Base-by-base conservation (phyloP, 1,140 invertebrate genomes). In the Hylaeus anthracinus region DNA sequence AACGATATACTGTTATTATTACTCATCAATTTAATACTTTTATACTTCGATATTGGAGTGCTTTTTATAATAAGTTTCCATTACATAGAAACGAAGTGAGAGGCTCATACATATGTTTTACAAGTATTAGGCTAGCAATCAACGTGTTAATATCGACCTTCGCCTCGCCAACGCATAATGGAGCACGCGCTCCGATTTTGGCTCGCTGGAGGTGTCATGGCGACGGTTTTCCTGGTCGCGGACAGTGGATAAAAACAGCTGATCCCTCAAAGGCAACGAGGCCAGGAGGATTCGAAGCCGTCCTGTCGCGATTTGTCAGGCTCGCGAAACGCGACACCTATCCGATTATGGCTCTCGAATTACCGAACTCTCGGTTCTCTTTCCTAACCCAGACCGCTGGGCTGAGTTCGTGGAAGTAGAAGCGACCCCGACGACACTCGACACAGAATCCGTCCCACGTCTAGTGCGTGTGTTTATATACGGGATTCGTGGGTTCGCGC, bases 261-360 rank as follows among this genome's bases (percentile, higher is more conserved):
- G 78, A 80, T 80, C 75, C 72, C 26, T n/a, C 10, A 41, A 51
- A 26, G 26, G 61, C 66, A 82, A 82, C 80, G 80, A 77, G 67
- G 67, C 56, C 67, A 78, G 67, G 53, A 74, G 78, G 53, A 81
- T 72, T 80, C 48, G 75, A 72, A 26, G 45, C 51, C 60, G 51
- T 63, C 70, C 45, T 72, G 75, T 70, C 73, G 80, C 84, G 81
- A 87, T 89, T 88, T 89, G 79, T 87, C 79, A 87, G 85, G 67
- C 83, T 85, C 75, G 84, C 75, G 90, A 91, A 91, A 91, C 79
- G 76, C 75, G 89, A 91, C 85, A 90, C 90, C 86, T 86, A 93
- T 90, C 91, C 91, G 90, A 91, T 93, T 92, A 93, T 88, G 82
- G 75, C 84, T 88, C 88, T 93, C 88, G 86, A 92, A 91, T 92